Conservation (phyloP, 2,888 invertebrate genomes). For the Lithophane semibrunnea region DNA sequence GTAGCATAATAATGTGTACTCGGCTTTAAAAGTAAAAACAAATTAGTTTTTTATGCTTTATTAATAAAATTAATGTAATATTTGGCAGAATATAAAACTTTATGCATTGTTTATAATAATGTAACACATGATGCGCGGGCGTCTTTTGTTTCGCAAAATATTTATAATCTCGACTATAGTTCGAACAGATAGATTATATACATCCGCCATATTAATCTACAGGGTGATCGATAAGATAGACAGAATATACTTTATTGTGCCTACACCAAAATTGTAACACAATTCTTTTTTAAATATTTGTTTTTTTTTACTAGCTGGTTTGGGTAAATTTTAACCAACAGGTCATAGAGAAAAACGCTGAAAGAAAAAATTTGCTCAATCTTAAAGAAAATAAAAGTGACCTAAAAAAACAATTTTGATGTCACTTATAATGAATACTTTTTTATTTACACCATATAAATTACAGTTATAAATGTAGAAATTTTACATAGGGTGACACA, state of each 20-base stretch:
- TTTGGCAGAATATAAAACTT: slow-evolving; percentile 38
- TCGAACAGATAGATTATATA: slow-evolving; percentile 4
- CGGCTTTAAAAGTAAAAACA: not conserved
- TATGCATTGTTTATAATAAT: slow-evolving; percentile 50
- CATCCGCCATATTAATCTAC: slow-evolving; percentile 17
- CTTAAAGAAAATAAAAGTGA: not conserved
- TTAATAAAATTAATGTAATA: slow-evolving; percentile 23
- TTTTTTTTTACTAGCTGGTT: too few species aligned
- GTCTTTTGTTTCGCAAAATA: slow-evolving; percentile 47
- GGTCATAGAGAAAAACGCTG: not conserved
- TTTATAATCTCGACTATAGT: slow-evolving; percentile 30
- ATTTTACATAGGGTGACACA: not conserved
- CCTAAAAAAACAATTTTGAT: not conserved
- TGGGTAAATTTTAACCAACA: not conserved
- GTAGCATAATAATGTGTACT: not conserved
- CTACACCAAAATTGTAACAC: not conserved
- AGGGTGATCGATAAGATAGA: not conserved
- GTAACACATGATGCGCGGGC: slow-evolving; percentile 26
- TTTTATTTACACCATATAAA: not conserved
- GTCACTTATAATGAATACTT: not conserved
- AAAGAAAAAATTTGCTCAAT: not conserved
- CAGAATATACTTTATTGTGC: not conserved
- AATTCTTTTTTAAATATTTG: not conserved
- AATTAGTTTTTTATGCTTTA: slow-evolving; percentile 1
- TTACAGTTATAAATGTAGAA: not conserved